Base-by-base conservation (phyloP, 2,797 vertebrate species). In the Loris lydekkerianus region DNA sequence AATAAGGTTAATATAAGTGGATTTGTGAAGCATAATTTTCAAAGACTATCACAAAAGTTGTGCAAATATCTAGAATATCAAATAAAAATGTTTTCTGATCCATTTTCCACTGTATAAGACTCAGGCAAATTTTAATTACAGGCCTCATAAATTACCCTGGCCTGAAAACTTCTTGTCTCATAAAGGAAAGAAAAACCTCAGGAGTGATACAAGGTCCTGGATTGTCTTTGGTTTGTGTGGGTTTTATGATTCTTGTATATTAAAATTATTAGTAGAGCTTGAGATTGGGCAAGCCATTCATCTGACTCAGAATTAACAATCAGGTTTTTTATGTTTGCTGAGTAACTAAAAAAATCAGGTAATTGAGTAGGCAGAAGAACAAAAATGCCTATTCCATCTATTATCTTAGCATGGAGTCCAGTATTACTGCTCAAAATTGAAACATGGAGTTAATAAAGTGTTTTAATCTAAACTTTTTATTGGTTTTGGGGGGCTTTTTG, bases 221-320 rank as follows among this genome's bases (percentile, higher is more conserved):
- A 67, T 10, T 90, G 18, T 76, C 9, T 61, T 63, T 65, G 2
- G 20, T 49, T 65, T 73, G 17, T 31, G 81, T 53, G 20, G 4
- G 11, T 4, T 13, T 86, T 23, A 70, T n/a, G 31, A 10, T 76
- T 60, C 23, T 81, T 70, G 11, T 23, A 72, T 60, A 29, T 43
- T 92, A 20, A 95, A 87, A 31, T 76, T 77, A 56, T 81, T 23
- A 63, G 10, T 56, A 70, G 90, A 90, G 46, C 23, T 90, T 85
- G 37, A 58, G 67, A 43, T 40, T 94, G 37, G 15, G 7, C 58
- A 65, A 77, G 43, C 2, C 4, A 78, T 73, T 86, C 85, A 4
- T 56, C 21, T 93, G 29, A 37, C 46, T 88, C 18, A 75, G 43
- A 91, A 84, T 65, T 89, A n/a, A 63, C 7, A 31, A 53, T 76